Evolutionary conservation across 2,113 vertebrate genomes (phyloP).

Genomic region (Microcebus jonahi): DNA sequence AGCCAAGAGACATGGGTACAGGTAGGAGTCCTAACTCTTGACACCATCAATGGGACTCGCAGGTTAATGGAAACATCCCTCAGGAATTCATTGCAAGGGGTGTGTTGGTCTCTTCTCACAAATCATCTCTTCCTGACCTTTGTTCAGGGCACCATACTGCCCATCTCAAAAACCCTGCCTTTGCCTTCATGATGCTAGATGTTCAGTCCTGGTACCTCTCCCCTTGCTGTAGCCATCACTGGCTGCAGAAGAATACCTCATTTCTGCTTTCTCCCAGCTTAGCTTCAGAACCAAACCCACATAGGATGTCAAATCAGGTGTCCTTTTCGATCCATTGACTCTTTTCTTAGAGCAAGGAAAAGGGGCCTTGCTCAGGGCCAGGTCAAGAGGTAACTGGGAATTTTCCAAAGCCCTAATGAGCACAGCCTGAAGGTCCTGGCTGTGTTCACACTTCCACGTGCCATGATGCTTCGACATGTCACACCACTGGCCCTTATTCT

Average conservation of each 20-base stretch:
- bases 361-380: background rate
- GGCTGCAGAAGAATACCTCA: background rate
- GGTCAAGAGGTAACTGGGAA: conserved; percentile 50
- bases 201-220: no score
- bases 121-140: background rate
- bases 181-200: background rate
- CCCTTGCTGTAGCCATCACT: background rate
- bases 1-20: background rate
- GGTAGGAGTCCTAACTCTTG: background rate
- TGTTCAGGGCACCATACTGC: background rate
- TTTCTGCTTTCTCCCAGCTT: background rate
- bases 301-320: background rate
- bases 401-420: conserved; percentile 63
- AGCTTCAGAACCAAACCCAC: background rate
- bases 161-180: background rate
- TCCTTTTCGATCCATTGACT: conserved; percentile 7
- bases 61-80: background rate
- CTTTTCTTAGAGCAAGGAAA: conserved; percentile 12
- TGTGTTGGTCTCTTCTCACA: background rate
- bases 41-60: background rate
- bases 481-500: background rate
- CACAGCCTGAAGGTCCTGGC: conserved; percentile 38
- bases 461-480: background rate
- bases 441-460: conserved; percentile 10
- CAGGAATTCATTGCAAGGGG: background rate